A percentile compares a stretch with the other conserved stretches of the same genome.
These are phyloP conservation scores for Epinotia nisella DNA, from an alignment of 2,888 invertebrate species.

Conservation along the genomic window DNA sequence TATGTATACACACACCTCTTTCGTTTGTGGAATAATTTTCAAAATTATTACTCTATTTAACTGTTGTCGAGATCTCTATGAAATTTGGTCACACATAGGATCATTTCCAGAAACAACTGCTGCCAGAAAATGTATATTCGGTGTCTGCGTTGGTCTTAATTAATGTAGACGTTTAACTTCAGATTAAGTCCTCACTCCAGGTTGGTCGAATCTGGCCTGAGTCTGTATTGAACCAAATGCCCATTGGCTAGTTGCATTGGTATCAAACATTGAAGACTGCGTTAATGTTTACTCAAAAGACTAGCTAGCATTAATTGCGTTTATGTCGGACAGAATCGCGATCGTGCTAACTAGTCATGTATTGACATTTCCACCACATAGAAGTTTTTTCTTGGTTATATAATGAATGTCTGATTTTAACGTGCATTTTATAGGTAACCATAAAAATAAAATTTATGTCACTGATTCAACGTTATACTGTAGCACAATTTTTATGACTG, in stretches of 20 bases:
- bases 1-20: not conserved
- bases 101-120: not conserved
- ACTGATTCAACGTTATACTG: constrained; percentile 12
- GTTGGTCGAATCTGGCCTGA: not conserved
- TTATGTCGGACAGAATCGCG: not conserved
- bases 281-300: not conserved
- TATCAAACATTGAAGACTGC: not conserved
- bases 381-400: not conserved
- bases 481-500: constrained; percentile 40
- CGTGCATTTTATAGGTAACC: constrained; percentile 11
- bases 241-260: not conserved
- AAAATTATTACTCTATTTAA: not conserved
- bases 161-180: no score
- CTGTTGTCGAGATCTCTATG: not conserved
- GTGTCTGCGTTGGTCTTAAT: not conserved
- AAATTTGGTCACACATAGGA: not conserved
- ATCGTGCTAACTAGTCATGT: not conserved
- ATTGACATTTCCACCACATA: not conserved
- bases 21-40: not conserved
- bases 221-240: not conserved
- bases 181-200: not conserved
- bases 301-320: not conserved
- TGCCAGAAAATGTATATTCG: not conserved
- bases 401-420: constrained; percentile 15
- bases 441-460: not conserved